Percentiles rank a stretch among this genome's conserved stretches.
phyloP scores from a whole-genome alignment of 1,140 invertebrate genomes.

The Drosophila sproati region DNA sequence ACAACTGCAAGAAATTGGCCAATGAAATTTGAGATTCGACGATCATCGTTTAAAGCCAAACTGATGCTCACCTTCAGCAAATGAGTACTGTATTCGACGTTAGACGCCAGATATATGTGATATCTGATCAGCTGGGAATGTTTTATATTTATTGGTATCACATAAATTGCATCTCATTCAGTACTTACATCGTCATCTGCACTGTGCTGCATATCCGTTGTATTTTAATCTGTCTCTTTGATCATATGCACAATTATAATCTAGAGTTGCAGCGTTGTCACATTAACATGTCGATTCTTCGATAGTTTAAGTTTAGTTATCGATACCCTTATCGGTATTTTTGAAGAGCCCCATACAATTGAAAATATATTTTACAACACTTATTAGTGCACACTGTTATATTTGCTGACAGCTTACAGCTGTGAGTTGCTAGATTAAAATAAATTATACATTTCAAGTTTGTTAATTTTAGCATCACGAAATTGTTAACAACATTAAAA shows the following conservation, averaged over 20 bases:
- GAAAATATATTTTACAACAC: too few species aligned
- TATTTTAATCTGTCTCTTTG: conserved; percentile 27
- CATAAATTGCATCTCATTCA: background rate
- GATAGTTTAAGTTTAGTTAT: background rate
- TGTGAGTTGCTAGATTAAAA: too few species aligned
- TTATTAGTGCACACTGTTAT: too few species aligned
- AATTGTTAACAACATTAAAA: background rate
- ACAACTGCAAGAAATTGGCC: conserved; percentile 33
- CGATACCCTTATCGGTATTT: background rate
- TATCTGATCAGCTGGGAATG: conserved; percentile 25
- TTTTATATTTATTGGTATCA: background rate
- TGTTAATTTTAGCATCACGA: background rate
- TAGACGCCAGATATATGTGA: conserved; percentile 56
- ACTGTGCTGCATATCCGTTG: conserved; percentile 30
- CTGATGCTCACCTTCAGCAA: conserved; percentile 43
- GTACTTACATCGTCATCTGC: conserved; percentile 25
- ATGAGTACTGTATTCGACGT: conserved; percentile 46
- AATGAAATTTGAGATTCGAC: background rate
- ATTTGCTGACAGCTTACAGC: too few species aligned
- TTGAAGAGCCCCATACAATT: background rate
- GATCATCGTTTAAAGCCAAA: background rate
- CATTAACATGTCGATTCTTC: background rate
- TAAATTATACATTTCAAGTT: background rate
- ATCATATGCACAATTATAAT: conserved; percentile 5
- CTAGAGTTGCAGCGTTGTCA: background rate